A percentile compares a stretch with the other conserved stretches of the same genome.
These are phyloP conservation scores for Zelostemma sp. DNA, from an alignment of 1,140 invertebrate genomes.

Conservation along the genomic window DNA sequence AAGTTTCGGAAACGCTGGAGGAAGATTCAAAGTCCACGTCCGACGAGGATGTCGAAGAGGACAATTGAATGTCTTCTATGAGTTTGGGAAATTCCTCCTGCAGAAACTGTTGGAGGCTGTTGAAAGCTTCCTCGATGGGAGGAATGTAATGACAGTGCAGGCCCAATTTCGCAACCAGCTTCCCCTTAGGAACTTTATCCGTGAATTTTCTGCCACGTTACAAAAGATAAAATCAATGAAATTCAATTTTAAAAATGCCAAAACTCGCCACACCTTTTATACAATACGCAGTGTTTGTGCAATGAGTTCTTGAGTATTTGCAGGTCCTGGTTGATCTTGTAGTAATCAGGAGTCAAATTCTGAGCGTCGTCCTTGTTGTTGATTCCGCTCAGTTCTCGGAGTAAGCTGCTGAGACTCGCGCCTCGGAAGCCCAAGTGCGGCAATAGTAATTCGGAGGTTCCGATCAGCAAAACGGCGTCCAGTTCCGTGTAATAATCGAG, in stretches of 20 bases:
- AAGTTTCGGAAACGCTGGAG: slow-evolving; percentile 43
- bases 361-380: slow-evolving; percentile 52
- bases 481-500: slow-evolving; percentile 91
- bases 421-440: slow-evolving; percentile 55
- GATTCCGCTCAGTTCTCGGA: slow-evolving; percentile 51
- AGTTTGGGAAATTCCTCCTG: slow-evolving; percentile 66
- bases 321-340: slow-evolving; percentile 57
- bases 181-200: slow-evolving; percentile 62
- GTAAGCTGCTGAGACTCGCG: slow-evolving; percentile 55
- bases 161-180: slow-evolving; percentile 57
- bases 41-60: slow-evolving; percentile 43
- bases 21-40: slow-evolving; percentile 17
- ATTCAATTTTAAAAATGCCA: no score
- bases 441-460: slow-evolving; percentile 65
- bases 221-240: no score
- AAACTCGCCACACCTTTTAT: slow-evolving; percentile 54
- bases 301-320: slow-evolving; percentile 56
- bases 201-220: slow-evolving; percentile 59
- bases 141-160: slow-evolving; percentile 63
- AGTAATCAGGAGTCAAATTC: slow-evolving; percentile 65
- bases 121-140: slow-evolving; percentile 64
- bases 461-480: slow-evolving; percentile 85
- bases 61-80: slow-evolving; percentile 60
- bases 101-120: slow-evolving; percentile 65
- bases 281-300: slow-evolving; percentile 59